A percentile compares a stretch with the other conserved stretches of the same genome.
Evolutionary conservation across 2,797 vertebrate species (phyloP).

Genomic region (Pangasius macronema): DNA sequence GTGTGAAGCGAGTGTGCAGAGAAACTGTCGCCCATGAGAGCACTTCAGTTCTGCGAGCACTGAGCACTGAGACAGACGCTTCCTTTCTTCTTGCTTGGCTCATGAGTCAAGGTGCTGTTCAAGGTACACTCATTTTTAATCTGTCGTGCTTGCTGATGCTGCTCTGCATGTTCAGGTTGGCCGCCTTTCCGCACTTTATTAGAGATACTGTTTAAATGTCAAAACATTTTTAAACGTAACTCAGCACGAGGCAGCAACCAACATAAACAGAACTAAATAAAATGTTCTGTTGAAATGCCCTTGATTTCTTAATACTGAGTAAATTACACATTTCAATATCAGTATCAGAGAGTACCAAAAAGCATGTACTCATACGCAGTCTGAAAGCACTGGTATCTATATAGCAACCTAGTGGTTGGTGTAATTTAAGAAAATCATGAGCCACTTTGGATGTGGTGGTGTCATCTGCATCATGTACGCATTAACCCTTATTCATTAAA

Average conservation of each 20-base stretch:
- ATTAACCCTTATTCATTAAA: neutral
- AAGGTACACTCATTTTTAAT: neutral
- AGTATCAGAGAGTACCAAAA: neutral
- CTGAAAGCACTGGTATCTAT: neutral
- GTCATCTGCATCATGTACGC: no score
- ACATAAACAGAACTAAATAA: no score
- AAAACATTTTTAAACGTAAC: neutral
- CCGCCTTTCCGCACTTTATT: neutral
- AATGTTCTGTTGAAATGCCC: neutral
- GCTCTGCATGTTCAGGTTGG: neutral
- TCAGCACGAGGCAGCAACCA: neutral
- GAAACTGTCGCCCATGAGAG: neutral
- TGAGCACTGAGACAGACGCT: neutral
- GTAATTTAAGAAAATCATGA: neutral
- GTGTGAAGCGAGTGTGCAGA: neutral
- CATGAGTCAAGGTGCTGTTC: neutral
- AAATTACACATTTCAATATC: neutral
- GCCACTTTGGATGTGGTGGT: neutral
- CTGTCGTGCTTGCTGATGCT: neutral
- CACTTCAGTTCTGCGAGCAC: neutral
- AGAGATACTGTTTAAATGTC: neutral
- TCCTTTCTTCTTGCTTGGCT: neutral
- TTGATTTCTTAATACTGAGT: neutral
- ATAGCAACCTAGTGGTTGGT: no score
- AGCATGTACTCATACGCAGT: neutral